Base-by-base conservation (phyloP, 2,888 invertebrate genomes). In the Mallateleia sp. region DNA sequence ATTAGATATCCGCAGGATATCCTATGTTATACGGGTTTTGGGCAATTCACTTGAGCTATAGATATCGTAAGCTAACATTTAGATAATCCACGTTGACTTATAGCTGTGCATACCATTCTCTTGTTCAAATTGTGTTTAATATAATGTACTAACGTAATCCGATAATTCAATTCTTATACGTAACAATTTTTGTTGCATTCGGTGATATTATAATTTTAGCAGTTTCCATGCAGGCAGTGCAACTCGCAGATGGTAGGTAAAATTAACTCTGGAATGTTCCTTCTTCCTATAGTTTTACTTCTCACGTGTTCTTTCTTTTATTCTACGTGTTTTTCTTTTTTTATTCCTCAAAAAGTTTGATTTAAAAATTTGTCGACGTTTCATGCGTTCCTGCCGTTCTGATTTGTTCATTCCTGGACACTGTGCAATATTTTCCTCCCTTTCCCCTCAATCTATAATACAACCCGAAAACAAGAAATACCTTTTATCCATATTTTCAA, bases 261-360 rank as follows among this genome's bases (percentile, higher is more conserved):
- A 77, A 77, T 77, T 64, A 71, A 64, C 58, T 84, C 42, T 11
- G 72, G 72, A 84, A 84, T 78, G 77, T 72, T 28, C 56, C 66
- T 83, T 64, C 85, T 82, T 80, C 82, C 84, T 85, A 80, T 32
- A 78, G 50, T 78, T 84, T 84, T 89, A 87, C 87, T 82, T 82
- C 89, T 79, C 81, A 84, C 86, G 58, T 84, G 86, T 34, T 64
- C 67, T 18, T 72, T 56, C 64, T 78, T 64, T 60, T 75, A 50
- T 67, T 66, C 75, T n/a, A 60, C 3, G 9, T 74, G 82, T 75
- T 77, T 81, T 90, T 91, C 91, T 64, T 80, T 77, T 92, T 91
- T 89, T 71, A 28, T 25, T 28, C 56, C 28, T 56, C 25, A 56
- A 56, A 56, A 56, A 28, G 25, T 56, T 56, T n/a, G 7, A 28